A percentile compares a stretch with the other conserved stretches of the same genome.
Conservation (phyloP, 2,113 vertebrate genomes). For the Clarias macrocephalus region DNA sequence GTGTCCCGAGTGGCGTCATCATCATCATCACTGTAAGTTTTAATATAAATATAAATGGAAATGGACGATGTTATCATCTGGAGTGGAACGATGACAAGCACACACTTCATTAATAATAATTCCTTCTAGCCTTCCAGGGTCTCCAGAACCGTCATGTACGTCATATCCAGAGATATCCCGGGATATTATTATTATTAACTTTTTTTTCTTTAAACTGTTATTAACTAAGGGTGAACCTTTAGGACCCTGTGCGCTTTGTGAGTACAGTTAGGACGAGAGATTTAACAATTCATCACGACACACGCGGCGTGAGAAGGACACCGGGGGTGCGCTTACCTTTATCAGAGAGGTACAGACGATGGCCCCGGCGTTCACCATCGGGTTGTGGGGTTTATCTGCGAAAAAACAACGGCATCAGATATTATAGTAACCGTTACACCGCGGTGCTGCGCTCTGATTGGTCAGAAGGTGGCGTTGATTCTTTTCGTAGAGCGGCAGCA, state of each 20-base stretch:
- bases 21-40: neutral
- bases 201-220: no score
- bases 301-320: neutral
- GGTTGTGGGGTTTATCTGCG: constrained; percentile 95
- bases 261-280: constrained; percentile 42
- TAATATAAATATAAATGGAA: neutral
- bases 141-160: neutral
- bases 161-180: neutral
- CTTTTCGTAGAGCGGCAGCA: neutral
- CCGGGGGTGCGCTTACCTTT: constrained; percentile 81
- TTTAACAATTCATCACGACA: constrained; percentile 19
- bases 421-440: neutral
- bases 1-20: neutral
- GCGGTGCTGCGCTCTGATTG: neutral
- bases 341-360: constrained; percentile 97
- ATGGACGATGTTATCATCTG: constrained; percentile 17
- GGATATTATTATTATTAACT: neutral
- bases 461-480: neutral
- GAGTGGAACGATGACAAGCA: neutral
- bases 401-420: neutral
- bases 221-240: neutral
- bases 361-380: constrained; percentile 98
- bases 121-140: neutral
- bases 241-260: constrained; percentile 2
- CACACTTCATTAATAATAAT: neutral